A percentile compares a stretch with the other conserved stretches of the same genome.
These are phyloP conservation scores for Neodiprion fabricii DNA, from an alignment of 1,140 invertebrate genomes.

Conservation along the genomic window DNA sequence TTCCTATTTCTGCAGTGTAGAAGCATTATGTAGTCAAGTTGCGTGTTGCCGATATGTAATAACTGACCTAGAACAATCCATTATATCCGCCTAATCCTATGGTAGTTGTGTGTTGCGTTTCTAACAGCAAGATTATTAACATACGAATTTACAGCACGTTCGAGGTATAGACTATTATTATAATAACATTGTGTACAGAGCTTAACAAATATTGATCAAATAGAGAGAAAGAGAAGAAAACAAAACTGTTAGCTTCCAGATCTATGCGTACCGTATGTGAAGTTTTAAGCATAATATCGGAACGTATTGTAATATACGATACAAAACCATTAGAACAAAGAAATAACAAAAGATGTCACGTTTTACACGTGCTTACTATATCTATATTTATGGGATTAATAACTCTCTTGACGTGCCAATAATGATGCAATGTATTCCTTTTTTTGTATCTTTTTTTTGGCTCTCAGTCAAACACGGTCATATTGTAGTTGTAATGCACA, in stretches of 20 bases:
- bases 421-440: neutral
- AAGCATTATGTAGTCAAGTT: no score
- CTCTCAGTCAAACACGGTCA: no score
- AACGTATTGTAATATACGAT: neutral
- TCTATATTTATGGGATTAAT: no score
- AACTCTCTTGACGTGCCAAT: neutral
- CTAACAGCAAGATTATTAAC: slow-evolving; percentile 15
- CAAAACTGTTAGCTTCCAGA: neutral
- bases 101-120: slow-evolving; percentile 15
- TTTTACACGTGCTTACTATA: no score
- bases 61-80: neutral
- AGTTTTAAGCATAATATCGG: neutral
- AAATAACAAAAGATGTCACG: no score
- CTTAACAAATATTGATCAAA: neutral
- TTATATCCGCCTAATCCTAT: neutral
- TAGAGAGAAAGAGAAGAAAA: neutral
- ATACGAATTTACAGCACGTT: neutral
- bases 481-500: neutral
- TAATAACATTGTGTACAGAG: neutral
- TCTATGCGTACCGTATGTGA: neutral
- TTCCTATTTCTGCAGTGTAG: no score
- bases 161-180: neutral
- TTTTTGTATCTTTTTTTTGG: no score
- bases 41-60: no score
- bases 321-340: neutral